phyloP scores from a whole-genome alignment of 1,140 invertebrate genomes.

The Drosophila orena region DNA sequence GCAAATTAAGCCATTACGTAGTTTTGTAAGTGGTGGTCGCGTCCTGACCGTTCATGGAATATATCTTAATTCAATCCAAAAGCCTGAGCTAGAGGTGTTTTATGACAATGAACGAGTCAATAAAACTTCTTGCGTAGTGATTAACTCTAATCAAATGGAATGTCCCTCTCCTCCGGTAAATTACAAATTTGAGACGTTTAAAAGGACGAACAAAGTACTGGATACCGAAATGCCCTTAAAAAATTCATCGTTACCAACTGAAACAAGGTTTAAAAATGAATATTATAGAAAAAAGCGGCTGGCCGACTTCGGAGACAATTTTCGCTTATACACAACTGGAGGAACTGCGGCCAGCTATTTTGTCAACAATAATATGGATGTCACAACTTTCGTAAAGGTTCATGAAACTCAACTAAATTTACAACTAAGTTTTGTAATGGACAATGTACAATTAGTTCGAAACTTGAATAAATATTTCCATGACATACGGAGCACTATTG shows the following conservation, averaged over 20 bases:
- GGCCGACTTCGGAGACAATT: constrained; percentile 30
- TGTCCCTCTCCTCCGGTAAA: constrained; percentile 96
- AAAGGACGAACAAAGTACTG: constrained; percentile 2
- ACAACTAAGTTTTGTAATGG: constrained; percentile 97
- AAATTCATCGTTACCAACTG: constrained; percentile 1
- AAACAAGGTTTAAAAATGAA: constrained; percentile 3
- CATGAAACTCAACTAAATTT: constrained; percentile 88
- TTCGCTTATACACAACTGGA: constrained; percentile 53
- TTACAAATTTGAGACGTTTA: constrained; percentile 84
- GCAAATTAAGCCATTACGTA: constrained; percentile 95
- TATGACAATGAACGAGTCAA: constrained; percentile 88
- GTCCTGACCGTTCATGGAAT: constrained; percentile 97
- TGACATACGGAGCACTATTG: constrained; percentile 90
- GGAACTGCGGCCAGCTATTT: constrained; percentile 42
- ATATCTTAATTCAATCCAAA: constrained; percentile 95
- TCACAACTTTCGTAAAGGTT: constrained; percentile 72
- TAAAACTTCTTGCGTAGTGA: constrained; percentile 92
- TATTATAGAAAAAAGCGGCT: constrained; percentile 11
- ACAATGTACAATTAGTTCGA: constrained; percentile 94
- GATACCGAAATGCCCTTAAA: neutral
- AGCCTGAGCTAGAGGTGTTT: constrained; percentile 91
- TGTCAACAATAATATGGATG: constrained; percentile 46
- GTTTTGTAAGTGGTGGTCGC: constrained; percentile 96
- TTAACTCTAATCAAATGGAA: constrained; percentile 96
- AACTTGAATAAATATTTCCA: constrained; percentile 95